Base-by-base conservation (phyloP, 1,140 invertebrate genomes). In the Araneus ventricosus region DNA sequence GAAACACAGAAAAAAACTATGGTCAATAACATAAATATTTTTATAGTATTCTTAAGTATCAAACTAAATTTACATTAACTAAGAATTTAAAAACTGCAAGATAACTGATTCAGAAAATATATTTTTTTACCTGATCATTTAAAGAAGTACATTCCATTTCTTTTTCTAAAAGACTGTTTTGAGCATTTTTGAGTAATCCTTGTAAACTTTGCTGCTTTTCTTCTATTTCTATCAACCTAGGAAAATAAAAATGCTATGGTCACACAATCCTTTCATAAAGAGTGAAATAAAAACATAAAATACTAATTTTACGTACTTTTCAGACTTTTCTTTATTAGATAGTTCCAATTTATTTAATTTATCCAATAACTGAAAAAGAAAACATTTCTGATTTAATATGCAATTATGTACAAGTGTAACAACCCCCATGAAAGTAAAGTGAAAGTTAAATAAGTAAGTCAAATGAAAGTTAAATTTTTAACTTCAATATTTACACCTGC, bases 121-220 rank as follows among this genome's bases (percentile, higher is more conserved):
- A 39, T n/a, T 84, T 41, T 41, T 27, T 90, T 70, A 86, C 82
- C 84, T 92, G 30, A 70, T 92, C 80, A 27, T 85, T 59, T 84
- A 91, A 34, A 41, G 79, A 37, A 41, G 37, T 34, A 45, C 85
- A 87, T 61, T 87, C 59, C 5, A 37, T 34, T 67, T 92, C 84
- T 57, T 92, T 92, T 70, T 85, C 80, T 14, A 63, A 61, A 27
- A 86, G 41, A 70, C 20, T 70, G 34, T 86, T 92, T 34, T 86
- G 80, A 37, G 34, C 70, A 70, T 59, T 61, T 57, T 37, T 70
- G 8, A 92, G 30, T 2, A 20, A 24, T 92, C 67, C 90, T 37
- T 92, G 59, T 3, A 63, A 24, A 70, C 10, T n/a, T 10, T 86
- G 59, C 3, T 70, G 37, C 20, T 70, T 45, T 27, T 70, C 90